phyloP scores from a whole-genome alignment of 2,888 invertebrate genomes.

The Philhelius pedissequus region DNA sequence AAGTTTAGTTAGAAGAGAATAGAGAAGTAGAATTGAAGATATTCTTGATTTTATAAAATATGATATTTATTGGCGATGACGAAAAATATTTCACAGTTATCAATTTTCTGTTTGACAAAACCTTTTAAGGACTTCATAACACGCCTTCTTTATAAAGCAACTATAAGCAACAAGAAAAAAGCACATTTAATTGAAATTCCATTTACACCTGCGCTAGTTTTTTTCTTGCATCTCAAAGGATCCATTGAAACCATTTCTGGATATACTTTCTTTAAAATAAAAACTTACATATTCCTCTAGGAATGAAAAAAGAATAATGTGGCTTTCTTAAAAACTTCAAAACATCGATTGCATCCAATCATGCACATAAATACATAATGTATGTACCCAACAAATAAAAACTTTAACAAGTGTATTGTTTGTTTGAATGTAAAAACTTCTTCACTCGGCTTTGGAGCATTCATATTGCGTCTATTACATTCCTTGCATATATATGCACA shows the following conservation, averaged over 20 bases:
- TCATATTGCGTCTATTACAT: neutral
- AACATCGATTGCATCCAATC: too few species aligned
- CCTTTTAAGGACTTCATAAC: too few species aligned
- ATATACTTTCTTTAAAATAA: neutral
- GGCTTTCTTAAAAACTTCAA: neutral
- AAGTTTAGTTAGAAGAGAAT: too few species aligned
- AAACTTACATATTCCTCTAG: neutral
- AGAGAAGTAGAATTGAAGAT: too few species aligned
- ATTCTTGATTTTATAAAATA: too few species aligned
- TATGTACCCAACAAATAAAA: neutral
- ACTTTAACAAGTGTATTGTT: neutral
- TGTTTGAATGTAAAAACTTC: neutral
- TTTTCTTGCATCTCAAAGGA: neutral
- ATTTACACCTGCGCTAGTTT: neutral
- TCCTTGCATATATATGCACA: neutral
- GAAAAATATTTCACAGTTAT: too few species aligned
- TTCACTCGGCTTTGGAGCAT: neutral
- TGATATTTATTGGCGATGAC: too few species aligned
- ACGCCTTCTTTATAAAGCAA: too few species aligned
- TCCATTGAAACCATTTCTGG: neutral
- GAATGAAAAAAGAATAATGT: neutral
- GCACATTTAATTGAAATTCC: neutral
- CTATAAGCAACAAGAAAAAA: neutral
- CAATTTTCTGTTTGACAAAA: too few species aligned
- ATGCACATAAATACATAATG: too few species aligned